Evolutionary conservation across 2,797 vertebrate genomes (phyloP).

Genomic region (Smutsia temminckii): DNA sequence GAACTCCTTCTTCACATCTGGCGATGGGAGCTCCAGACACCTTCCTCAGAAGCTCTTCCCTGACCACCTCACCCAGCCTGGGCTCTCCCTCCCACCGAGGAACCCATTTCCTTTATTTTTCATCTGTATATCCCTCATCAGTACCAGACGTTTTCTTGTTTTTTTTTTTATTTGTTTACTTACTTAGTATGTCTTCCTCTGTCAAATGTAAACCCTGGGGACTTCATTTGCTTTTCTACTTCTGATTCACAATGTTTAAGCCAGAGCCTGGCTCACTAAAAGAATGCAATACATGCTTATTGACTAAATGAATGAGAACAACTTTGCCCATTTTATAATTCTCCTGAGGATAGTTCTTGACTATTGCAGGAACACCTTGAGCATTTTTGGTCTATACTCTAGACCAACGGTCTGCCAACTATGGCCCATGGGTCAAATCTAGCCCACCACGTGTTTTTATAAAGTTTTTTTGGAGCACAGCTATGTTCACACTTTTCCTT

Average conservation of each 20-base stretch:
- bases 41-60: neutral
- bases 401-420: neutral
- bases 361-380: neutral
- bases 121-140: neutral
- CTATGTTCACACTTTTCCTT: neutral
- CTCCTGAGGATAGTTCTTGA: neutral
- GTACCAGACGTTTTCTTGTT: neutral
- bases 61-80: neutral
- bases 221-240: neutral
- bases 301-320: neutral
- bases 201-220: neutral
- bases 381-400: neutral
- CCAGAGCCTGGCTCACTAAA: neutral
- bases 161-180: neutral
- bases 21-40: neutral
- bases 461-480: slow-evolving; percentile 14
- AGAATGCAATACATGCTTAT: neutral
- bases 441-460: neutral
- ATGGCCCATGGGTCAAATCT: neutral
- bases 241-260: neutral
- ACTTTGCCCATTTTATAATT: neutral
- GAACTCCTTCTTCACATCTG: neutral
- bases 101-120: neutral
- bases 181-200: neutral
- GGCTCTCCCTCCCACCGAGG: no score